phyloP scores from a whole-genome alignment of 1,140 invertebrate species.

The Bombyx mori region ASM3026992v2 NC_085107.1:3500501-3501000 shows the following conservation, averaged over 20 bases:
- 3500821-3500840: constrained; percentile 57
- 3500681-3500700: background rate
- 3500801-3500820: constrained; percentile 63
- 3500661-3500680: background rate
- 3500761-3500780: constrained; percentile 55
- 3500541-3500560: too few relatives aligned
- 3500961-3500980: too few relatives aligned
- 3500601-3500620: too few relatives aligned
- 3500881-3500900: constrained; percentile 7
- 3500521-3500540: too few relatives aligned
- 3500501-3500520: too few relatives aligned
- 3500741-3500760: constrained; percentile 51
- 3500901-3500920: constrained; percentile 6
- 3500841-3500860: constrained; percentile 49
- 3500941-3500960: background rate
- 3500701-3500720: constrained; percentile 19
- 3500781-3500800: constrained; percentile 48
- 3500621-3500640: too few relatives aligned
- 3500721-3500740: constrained; percentile 47
- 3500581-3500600: too few relatives aligned
- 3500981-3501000: too few relatives aligned
- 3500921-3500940: background rate
- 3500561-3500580: too few relatives aligned
- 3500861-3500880: constrained; percentile 13
- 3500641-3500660: background rate